A percentile compares a stretch with the other conserved stretches of the same genome.
Evolutionary conservation across 2,888 invertebrate species (phyloP).

Genomic region (Diarsia dahlii): DNA sequence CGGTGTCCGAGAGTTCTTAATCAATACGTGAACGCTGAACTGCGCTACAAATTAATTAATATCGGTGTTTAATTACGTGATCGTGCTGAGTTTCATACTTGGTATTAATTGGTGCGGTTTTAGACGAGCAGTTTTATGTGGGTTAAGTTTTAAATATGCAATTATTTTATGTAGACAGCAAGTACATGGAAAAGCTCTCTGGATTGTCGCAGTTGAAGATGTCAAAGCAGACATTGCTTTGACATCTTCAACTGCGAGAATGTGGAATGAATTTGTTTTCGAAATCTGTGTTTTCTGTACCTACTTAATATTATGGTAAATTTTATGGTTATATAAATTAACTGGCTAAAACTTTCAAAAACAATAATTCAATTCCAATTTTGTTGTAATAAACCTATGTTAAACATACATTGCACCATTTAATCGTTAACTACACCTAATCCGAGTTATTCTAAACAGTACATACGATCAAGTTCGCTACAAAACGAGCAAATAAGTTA

Average conservation of each 20-base stretch:
- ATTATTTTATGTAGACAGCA: not conserved
- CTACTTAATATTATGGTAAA: not conserved
- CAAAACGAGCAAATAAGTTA: conserved; percentile 15
- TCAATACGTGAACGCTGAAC: conserved; percentile 47
- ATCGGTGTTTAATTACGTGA: conserved; percentile 43
- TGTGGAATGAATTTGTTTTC: not conserved
- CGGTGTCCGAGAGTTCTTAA: conserved; percentile 54
- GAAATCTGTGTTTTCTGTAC: not conserved
- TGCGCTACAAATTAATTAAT: conserved; percentile 45
- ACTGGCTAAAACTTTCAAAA: not conserved
- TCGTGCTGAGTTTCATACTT: conserved; percentile 14
- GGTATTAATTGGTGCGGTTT: conserved; percentile 2
- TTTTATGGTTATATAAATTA: not conserved
- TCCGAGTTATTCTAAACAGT: not conserved
- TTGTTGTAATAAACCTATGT: not conserved
- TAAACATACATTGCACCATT: not conserved
- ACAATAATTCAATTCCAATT: not conserved
- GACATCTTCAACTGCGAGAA: not conserved
- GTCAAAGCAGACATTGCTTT: no score
- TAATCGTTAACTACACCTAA: not conserved
- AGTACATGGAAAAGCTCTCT: not conserved
- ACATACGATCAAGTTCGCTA: not conserved
- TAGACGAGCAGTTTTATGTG: not conserved
- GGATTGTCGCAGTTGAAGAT: not conserved
- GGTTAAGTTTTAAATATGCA: conserved; percentile 9